Evolutionary conservation across 2,113 vertebrate species (phyloP).

Genomic region (Apeltes quadracus): DNA sequence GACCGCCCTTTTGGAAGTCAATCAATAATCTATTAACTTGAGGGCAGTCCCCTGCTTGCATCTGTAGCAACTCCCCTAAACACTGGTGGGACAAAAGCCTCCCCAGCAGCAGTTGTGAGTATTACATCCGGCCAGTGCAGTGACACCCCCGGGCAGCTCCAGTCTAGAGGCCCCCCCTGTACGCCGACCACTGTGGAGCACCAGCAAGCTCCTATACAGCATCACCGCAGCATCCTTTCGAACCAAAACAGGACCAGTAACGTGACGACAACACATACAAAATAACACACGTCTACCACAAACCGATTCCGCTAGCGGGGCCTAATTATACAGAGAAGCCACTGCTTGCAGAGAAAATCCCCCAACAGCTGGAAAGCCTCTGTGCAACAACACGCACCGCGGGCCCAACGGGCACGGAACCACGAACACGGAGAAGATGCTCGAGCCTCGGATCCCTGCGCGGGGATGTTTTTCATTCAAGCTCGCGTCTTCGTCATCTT

Average conservation of each 20-base stretch:
- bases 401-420: not conserved
- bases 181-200: slow-evolving; percentile 13
- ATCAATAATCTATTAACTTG: slow-evolving; percentile 45
- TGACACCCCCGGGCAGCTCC: slow-evolving; percentile 37
- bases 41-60: slow-evolving; percentile 17
- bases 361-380: slow-evolving; percentile 19
- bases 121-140: slow-evolving; percentile 58
- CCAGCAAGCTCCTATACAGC: slow-evolving; percentile 37
- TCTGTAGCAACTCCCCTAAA: slow-evolving; percentile 42
- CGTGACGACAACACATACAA: not conserved
- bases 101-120: slow-evolving; percentile 25
- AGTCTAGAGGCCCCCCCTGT: slow-evolving; percentile 27
- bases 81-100: slow-evolving; percentile 36
- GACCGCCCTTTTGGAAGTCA: not conserved
- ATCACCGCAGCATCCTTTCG: slow-evolving; percentile 52
- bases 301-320: not conserved
- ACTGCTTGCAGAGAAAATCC: slow-evolving; percentile 4
- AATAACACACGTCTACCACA: not conserved
- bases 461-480: not conserved
- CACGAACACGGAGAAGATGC: not conserved
- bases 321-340: not conserved
- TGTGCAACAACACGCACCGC: slow-evolving; percentile 14
- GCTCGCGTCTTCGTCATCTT: slow-evolving; percentile 51
- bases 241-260: slow-evolving; percentile 10
- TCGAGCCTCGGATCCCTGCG: slow-evolving; percentile 28